A percentile compares a stretch with the other conserved stretches of the same genome.
Evolutionary conservation across 1,140 invertebrate species (phyloP).

Genomic region (Achroia grisella): DNA sequence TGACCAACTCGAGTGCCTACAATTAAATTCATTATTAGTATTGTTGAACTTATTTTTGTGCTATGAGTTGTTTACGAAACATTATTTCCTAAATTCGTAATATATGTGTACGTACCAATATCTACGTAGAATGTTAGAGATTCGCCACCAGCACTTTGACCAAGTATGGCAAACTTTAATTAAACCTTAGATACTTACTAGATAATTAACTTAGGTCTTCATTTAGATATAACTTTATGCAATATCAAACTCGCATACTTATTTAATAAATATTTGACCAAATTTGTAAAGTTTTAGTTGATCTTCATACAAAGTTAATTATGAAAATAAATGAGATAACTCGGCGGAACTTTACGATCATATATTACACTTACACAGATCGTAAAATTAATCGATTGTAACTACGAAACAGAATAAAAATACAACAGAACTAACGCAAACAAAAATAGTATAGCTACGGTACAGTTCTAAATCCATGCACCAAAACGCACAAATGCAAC

Average conservation of each 20-base stretch:
- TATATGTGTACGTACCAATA: too few species aligned
- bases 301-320: too few species aligned
- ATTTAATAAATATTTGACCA: too few species aligned
- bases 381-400: conserved; percentile 56
- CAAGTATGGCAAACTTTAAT: too few species aligned
- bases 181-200: too few species aligned
- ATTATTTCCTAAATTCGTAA: too few species aligned
- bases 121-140: too few species aligned
- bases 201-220: too few species aligned
- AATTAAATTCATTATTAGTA: conserved; percentile 14
- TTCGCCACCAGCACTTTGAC: too few species aligned
- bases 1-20: conserved; percentile 23
- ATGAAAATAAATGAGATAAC: not conserved
- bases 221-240: too few species aligned
- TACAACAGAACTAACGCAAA: conserved; percentile 30
- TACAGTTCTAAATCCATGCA: conserved; percentile 41
- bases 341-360: not conserved
- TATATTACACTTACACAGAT: conserved; percentile 48
- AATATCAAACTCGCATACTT: too few species aligned
- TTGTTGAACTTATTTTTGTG: conserved; percentile 7
- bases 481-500: conserved; percentile 35
- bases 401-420: conserved; percentile 37
- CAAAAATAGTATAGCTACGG: conserved; percentile 18
- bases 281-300: too few species aligned
- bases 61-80: conserved; percentile 5